Percentiles rank a stretch among this genome's conserved stretches.
Conservation (phyloP, 2,797 vertebrate genomes). For the Alcedo quadribrachys region DNA sequence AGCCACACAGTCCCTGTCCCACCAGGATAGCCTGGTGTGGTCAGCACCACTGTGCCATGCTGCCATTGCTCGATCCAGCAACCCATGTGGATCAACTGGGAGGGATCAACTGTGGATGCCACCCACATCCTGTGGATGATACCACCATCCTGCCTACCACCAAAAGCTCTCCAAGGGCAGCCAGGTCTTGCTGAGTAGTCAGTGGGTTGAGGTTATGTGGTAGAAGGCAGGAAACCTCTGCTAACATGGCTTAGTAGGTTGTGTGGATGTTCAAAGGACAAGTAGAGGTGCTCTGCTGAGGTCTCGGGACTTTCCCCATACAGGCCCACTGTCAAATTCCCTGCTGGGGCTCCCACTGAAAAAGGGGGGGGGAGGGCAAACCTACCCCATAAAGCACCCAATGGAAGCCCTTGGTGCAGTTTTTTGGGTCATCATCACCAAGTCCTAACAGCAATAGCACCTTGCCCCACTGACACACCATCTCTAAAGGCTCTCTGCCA, state of each 20-base stretch:
- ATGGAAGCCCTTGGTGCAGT: not conserved
- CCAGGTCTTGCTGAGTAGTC: not conserved
- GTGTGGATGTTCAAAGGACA: not conserved
- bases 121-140: not conserved
- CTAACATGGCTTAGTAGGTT: not conserved
- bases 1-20: fast-evolving
- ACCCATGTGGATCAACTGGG: fast-evolving
- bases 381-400: not conserved
- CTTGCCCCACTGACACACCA: not conserved
- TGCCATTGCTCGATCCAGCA: not conserved
- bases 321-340: not conserved
- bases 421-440: not conserved
- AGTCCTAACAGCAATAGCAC: not conserved
- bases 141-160: not conserved
- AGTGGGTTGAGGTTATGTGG: not conserved
- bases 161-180: not conserved
- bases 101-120: not conserved
- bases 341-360: not conserved
- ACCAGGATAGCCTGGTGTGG: not conserved
- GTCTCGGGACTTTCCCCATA: not conserved
- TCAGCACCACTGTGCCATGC: not conserved
- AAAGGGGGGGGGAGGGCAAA: not conserved
- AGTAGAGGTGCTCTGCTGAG: not conserved
- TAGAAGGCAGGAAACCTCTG: not conserved
- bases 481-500: not conserved